Evolutionary conservation across 2,113 vertebrate genomes (phyloP), one percentile per base, ranked within the genome.

Genomic region (Malurus elegans): DNA sequence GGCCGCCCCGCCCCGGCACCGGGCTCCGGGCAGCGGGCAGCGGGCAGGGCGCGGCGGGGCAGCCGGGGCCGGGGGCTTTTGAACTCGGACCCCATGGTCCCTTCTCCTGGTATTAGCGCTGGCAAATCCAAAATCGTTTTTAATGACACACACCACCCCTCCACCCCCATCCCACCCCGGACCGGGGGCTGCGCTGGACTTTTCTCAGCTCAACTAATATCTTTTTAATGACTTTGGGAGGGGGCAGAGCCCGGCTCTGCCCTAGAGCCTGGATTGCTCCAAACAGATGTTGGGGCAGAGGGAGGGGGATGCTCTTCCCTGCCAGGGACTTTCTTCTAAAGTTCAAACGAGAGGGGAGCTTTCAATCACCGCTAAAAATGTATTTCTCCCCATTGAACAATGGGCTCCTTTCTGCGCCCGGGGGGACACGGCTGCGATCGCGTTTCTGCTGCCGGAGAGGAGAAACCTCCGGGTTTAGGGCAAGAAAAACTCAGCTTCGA

Each of bases 221-320:
- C 97, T 97, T 98, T 98, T 98, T 98, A 98, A 98, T 98, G 98
- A 98, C 98, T 97, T 97, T 31, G 84, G 81, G 88, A 93, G 94
- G 95, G 96, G 96, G 93, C 94, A 96, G 79, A 90, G 86, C 88
- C 51, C 62, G 47, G 86, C 92, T 94, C 95, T 98, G 98, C 98
- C 98, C 98, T 97, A 97, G 95, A 97, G 98, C 97, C 96, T 95
- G 97, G 97, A 97, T 98, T 98, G 97, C 92, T 97, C 96, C 96
- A 96, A 96, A 97, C 98, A 98, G 98, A 98, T 98, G 98, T 98
- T 98, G 96, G 86, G 94, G 95, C 95, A 76, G 94, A 95, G 97
- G 95, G 88, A 93, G 94, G 84, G 94, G 96, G 69, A 90, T 89
- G 95, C 92, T 96, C 93, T 96, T 96, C 97, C 91, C 94, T 87